Evolutionary conservation across 2,113 vertebrate species (phyloP), one percentile per base, ranked within the genome.

Genomic region (Glareola pratincola): DNA sequence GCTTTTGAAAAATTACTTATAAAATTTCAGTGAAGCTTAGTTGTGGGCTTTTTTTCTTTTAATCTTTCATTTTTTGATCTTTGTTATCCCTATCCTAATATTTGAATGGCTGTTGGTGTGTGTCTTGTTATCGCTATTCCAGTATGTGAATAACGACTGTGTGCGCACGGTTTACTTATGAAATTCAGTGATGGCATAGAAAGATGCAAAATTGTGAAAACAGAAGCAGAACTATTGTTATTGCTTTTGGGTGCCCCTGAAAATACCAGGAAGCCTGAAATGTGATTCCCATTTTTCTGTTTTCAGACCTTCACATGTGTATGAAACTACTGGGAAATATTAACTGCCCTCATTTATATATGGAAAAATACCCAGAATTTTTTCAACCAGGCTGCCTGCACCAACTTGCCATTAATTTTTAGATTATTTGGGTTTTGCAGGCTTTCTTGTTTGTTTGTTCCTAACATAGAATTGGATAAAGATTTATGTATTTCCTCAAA

Each of bases 111-210:
- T 59, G 1, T 5, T 32, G 4, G 4, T 7, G 14, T 37, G n/a
- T n/a, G 14, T 23, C 14, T 63, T 37, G 3, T n/a, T 34, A 19
- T 20, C 11, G 11, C 16, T 4, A 0, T 4, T 29, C 26, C 17
- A 29, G 23, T 11, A 39, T 39, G 62, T 51, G 15, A 66, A 30
- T 20, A 62, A 53, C 15, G 29, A 0, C 8, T 23, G 13, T 18
- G 23, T 12, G 24, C 37, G 11, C 37, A 8, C 0, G 0, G 3
- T 9, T 51, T 32, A 21, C 5, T 69, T 23, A 7, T 3, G 21
- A 8, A 66, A 22, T 0, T 39, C 36, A 7, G 3, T 14, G 30
- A 16, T 36, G 23, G 34, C 22, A 27, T 9, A 29, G 32, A 66
- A 27, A 74, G 37, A 14, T 54, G 30, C 7, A 59, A 59, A 47